Evolutionary conservation across 2,888 invertebrate species (phyloP).

Genomic region (Xanthia togata): DNA sequence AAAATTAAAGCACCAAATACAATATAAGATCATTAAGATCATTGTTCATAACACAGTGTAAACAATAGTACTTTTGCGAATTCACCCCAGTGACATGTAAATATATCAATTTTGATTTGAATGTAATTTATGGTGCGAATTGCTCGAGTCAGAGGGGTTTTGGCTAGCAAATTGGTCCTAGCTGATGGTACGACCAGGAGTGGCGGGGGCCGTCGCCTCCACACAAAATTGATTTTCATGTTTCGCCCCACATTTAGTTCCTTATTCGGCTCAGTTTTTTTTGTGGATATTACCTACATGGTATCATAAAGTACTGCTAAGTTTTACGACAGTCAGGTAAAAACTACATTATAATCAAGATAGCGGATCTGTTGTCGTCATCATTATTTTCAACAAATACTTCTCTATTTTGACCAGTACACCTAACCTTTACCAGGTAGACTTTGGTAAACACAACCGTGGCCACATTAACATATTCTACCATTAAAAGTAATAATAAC

Average conservation of each 20-base stretch:
- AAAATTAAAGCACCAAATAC: too few relatives aligned
- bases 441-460: slow-evolving; percentile 22
- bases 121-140: too few relatives aligned
- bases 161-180: too few relatives aligned
- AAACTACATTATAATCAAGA: slow-evolving; percentile 14
- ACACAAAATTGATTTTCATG: too few relatives aligned
- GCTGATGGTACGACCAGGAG: too few relatives aligned
- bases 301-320: neutral
- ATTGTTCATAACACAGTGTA: too few relatives aligned
- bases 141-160: too few relatives aligned
- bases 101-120: too few relatives aligned
- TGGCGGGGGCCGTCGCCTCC: too few relatives aligned
- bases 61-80: too few relatives aligned
- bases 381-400: slow-evolving; percentile 10
- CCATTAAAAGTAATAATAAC: slow-evolving; percentile 37
- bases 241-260: neutral
- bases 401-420: slow-evolving; percentile 18
- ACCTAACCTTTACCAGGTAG: slow-evolving; percentile 27
- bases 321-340: slow-evolving; percentile 1
- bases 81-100: too few relatives aligned
- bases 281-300: neutral
- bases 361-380: slow-evolving; percentile 16
- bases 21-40: too few relatives aligned
- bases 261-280: neutral
- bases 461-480: slow-evolving; percentile 29